Conservation (phyloP, 2,113 vertebrate species). For the Enhydra lutris region DNA sequence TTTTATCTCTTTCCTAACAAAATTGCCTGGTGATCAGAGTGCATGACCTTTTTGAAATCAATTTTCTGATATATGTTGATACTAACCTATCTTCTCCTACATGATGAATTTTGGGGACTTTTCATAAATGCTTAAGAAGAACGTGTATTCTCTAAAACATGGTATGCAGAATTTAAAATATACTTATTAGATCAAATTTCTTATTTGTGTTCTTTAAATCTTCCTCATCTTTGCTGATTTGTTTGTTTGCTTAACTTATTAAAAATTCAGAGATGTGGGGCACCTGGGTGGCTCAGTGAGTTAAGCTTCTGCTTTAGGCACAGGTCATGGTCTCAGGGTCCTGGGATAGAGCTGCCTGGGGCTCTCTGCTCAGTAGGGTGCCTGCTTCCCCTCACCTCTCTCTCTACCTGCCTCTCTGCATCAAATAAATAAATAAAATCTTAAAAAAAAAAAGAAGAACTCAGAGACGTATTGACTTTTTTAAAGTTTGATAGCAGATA, state of each 20-base stretch:
- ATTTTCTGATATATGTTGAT: neutral
- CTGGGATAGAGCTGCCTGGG: too few relatives aligned
- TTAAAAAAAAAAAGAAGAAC: neutral
- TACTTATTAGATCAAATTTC: neutral
- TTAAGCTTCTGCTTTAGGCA: too few relatives aligned
- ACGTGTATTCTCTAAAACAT: neutral
- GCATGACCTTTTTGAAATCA: neutral
- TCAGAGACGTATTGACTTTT: neutral
- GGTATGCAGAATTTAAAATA: neutral
- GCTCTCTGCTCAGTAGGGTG: too few relatives aligned
- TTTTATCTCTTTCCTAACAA: neutral
- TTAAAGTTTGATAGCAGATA: too few relatives aligned
- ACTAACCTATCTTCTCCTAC: neutral
- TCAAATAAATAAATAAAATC: too few relatives aligned
- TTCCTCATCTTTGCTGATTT: neutral
- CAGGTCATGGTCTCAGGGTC: too few relatives aligned
- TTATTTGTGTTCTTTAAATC: neutral
- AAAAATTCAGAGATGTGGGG: neutral
- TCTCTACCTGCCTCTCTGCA: too few relatives aligned
- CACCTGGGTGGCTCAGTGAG: too few relatives aligned
- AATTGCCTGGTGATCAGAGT: neutral
- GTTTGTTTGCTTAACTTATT: neutral
- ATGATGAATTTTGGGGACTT: neutral
- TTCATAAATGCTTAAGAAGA: neutral
- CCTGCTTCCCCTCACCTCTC: too few relatives aligned